Base-by-base conservation (phyloP, 2,797 vertebrate species). In the Melanogrammus aeglefinus region DNA sequence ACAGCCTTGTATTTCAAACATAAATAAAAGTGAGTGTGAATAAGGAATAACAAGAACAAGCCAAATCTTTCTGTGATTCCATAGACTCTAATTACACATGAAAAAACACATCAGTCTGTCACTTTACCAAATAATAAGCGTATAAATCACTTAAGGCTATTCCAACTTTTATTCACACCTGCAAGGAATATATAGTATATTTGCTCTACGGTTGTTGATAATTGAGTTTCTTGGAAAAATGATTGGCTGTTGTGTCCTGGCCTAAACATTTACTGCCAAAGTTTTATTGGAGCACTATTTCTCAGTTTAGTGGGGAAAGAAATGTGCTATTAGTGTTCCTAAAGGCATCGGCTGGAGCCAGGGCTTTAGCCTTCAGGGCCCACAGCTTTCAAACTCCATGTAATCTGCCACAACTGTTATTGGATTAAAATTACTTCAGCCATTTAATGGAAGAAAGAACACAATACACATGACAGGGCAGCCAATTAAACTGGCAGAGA, bases 391-490 rank as follows among this genome's bases (percentile, higher is more conserved):
- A 69, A 69, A 69, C 63, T 69, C n/a, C 63, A 27, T 69, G 63
- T 69, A 69, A 69, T 69, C 63, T 69, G 63, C 29, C 63, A 69
- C n/a, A 69, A 69, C 63, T 69, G 63, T 27, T 69, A 69, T 69
- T 69, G n/a, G 63, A 69, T 69, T 69, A 69, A 69, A 69, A 69
- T 69, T 27, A 69, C 63, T 69, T 69, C 24, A 69, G 63, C 63
- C 63, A 69, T 69, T 69, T 69, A 69, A 69, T 69, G 63, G 63
- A 69, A 24, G 63, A 69, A 24, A 69, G 63, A 69, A 27, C 63
- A 69, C 63, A 69, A 27, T 69, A 69, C 63, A 69, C 63, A 27
- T 27, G 63, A 69, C 63, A 12, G 63, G n/a, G 24, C 63, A 69
- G 63, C 63, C 63, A 69, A 69, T 69, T 69, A 69, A 69, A 69